Evolutionary conservation across 2,888 invertebrate species (phyloP).

Genomic region (Amphimallon solstitiale): DNA sequence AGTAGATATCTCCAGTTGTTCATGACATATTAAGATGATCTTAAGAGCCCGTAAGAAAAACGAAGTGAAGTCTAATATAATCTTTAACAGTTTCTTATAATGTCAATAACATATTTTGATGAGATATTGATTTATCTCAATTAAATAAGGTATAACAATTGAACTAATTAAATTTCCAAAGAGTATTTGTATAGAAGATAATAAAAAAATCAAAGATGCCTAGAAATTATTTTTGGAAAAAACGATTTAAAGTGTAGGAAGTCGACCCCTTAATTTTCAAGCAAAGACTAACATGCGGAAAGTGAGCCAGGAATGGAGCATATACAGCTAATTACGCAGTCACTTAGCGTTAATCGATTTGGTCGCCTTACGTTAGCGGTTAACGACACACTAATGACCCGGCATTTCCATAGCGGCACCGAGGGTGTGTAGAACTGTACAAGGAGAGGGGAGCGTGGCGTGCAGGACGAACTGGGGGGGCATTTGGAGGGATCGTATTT

Average conservation of each 20-base stretch:
- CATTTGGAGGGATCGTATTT: slow-evolving; percentile 44
- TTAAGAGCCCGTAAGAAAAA: too few relatives aligned
- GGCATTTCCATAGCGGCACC: slow-evolving; percentile 61
- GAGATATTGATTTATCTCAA: too few relatives aligned
- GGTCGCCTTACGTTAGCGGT: slow-evolving; percentile 65
- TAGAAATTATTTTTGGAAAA: not conserved
- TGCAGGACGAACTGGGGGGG: slow-evolving; percentile 26
- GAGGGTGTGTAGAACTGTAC: slow-evolving; percentile 16
- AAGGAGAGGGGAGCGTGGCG: slow-evolving; percentile 1
- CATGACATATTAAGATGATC: too few relatives aligned
- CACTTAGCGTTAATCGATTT: slow-evolving; percentile 66
- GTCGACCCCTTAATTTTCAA: slow-evolving; percentile 17
- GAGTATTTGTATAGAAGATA: too few relatives aligned
- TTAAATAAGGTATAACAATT: too few relatives aligned
- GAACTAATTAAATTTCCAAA: too few relatives aligned
- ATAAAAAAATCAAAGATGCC: too few relatives aligned
- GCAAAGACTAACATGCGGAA: slow-evolving; percentile 46
- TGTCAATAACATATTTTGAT: too few relatives aligned
- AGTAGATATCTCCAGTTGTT: too few relatives aligned
- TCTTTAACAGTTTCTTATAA: too few relatives aligned
- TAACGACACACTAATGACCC: slow-evolving; percentile 66
- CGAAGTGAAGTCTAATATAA: too few relatives aligned
- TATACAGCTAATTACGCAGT: slow-evolving; percentile 66
- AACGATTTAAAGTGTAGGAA: slow-evolving; percentile 1
- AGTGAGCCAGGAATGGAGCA: slow-evolving; percentile 52